Evolutionary conservation across 2,888 invertebrate genomes (phyloP), one percentile per base, ranked within the genome.

Genomic region (Amiota mariae): DNA sequence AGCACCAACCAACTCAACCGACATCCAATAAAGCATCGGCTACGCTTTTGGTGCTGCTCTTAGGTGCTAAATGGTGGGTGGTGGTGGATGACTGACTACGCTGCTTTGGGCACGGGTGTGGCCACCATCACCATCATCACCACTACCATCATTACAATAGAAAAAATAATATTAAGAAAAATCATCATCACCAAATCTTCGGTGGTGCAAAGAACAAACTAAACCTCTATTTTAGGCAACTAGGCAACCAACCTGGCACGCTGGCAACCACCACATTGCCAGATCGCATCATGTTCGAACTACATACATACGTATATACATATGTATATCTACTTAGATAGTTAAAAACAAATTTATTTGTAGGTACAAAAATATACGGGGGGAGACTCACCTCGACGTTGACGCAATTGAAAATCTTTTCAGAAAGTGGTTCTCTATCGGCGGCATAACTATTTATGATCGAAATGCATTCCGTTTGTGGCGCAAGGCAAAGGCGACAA

Each of bases 381-480:
- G 61, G 49, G 47, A 18, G 51, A 86, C 90, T 89, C 81, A 90
- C 90, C 90, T 90, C 90, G 79, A 90, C 88, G 83, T 87, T 87
- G 79, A 90, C 89, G 86, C 90, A 90, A 77, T 89, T 87, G 73
- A 86, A 82, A 78, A 90, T 90, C 88, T 90, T 90, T 74, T 85
- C 86, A 74, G 87, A 85, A 81, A 90, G 81, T 75, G 90, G 89
- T 80, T 90, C 90, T 83, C 90, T 90, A 84, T 90, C 90, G 81
- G 90, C 90, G 71, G 90, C 90, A 81, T 88, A 89, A 81, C 89
- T 90, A 76, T 89, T 89, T 79, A 90, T 88, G 81, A 90, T 90
- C 73, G 90, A 89, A 83, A 90, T 90, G 87, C 90, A 90, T 81
- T 90, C 90, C 76, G 85, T 88, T 79, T 90, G 88, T 72, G 90